Percentiles rank a stretch among this genome's conserved stretches.
Evolutionary conservation across 2,797 vertebrate genomes (phyloP).

Genomic region (Dallia pectoralis): DNA sequence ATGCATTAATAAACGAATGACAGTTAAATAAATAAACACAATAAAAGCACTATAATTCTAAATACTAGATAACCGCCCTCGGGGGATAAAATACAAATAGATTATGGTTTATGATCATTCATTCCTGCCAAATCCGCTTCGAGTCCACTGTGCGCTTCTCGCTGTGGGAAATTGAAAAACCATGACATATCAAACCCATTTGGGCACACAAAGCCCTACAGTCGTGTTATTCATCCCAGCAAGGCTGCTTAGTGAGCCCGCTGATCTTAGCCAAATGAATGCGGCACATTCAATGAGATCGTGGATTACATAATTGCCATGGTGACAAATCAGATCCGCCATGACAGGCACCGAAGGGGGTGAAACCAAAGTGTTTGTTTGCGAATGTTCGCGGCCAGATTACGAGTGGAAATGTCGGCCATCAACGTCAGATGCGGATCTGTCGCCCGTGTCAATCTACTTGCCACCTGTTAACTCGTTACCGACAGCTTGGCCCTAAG

Average conservation of each 20-base stretch:
- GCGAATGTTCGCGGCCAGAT: background rate
- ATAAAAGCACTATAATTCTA: too few relatives aligned
- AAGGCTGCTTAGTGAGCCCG: background rate
- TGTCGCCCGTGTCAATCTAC: background rate
- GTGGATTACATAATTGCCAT: background rate
- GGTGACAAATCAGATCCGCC: background rate
- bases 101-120: too few relatives aligned
- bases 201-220: background rate
- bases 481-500: background rate
- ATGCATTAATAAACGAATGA: too few relatives aligned
- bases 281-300: background rate
- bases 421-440: background rate
- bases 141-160: background rate
- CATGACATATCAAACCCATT: background rate
- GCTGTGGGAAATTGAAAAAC: too few relatives aligned
- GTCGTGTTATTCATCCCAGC: background rate
- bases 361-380: background rate
- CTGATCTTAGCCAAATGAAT: background rate
- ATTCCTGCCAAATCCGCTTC: background rate
- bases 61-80: too few relatives aligned
- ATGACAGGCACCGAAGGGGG: too few relatives aligned
- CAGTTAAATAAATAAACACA: too few relatives aligned
- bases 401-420: background rate
- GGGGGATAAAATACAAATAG: too few relatives aligned
- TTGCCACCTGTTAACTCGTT: conserved; percentile 26